These are phyloP conservation scores for Sanderia malayensis DNA, from an alignment of 30 jellyfish, hydroid and myxozoan species.

Conservation along the genomic window DNA sequence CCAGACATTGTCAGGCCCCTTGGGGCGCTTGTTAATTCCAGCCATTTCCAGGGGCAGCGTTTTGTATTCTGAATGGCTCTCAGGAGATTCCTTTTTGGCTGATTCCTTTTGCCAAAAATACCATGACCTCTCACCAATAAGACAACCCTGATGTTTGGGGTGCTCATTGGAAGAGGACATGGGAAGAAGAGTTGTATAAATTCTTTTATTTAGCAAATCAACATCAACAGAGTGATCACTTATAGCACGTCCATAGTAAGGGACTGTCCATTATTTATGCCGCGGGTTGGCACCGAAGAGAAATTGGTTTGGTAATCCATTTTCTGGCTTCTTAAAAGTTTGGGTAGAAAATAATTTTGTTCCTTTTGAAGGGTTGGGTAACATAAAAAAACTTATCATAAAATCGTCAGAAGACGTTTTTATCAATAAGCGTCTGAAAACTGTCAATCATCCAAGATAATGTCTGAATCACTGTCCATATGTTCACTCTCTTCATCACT, in stretches of 20 bases:
- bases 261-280: background rate
- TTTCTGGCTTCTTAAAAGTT: background rate
- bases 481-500: background rate
- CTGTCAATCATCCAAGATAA: background rate
- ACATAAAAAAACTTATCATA: background rate
- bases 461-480: constrained; percentile 1
- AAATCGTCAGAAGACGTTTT: background rate
- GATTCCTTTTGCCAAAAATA: constrained; percentile 50
- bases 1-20: too few species aligned
- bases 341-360: background rate
- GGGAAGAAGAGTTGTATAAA: constrained; percentile 10
- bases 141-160: constrained; percentile 34
- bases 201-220: constrained; percentile 3
- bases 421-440: background rate
- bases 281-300: constrained; percentile 4
- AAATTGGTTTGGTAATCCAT: too few species aligned
- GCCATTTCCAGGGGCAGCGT: too few species aligned
- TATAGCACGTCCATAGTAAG: constrained; percentile 35
- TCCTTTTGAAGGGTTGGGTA: constrained; percentile 4
- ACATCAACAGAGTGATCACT: constrained; percentile 11
- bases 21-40: too few species aligned
- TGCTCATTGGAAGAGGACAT: constrained; percentile 15
- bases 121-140: constrained; percentile 46
- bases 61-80: constrained; percentile 29
- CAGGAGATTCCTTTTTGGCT: constrained; percentile 10